These are phyloP conservation scores for Drosophila flavopinicola DNA, from an alignment of 2,888 invertebrate genomes.

Conservation along the genomic window DNA sequence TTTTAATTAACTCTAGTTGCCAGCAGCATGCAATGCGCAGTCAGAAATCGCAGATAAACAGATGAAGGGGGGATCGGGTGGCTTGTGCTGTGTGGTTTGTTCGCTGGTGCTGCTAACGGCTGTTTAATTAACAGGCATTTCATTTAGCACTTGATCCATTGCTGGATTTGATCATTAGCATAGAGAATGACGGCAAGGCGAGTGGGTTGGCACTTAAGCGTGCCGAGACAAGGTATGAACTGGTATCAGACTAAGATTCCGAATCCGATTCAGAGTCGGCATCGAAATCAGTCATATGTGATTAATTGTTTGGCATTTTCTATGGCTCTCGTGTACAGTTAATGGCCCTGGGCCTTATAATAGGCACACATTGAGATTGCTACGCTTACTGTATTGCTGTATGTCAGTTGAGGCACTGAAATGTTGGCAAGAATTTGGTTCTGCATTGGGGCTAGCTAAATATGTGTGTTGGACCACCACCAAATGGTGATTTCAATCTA, in stretches of 20 bases:
- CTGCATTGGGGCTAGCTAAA: conserved; percentile 22
- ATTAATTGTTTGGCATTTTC: conserved; percentile 50
- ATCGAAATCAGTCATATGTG: conserved; percentile 44
- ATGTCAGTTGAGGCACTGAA: conserved; percentile 8
- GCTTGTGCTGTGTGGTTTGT: neutral
- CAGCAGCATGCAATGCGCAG: conserved; percentile 12
- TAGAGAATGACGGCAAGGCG: conserved; percentile 30
- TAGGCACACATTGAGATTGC: conserved; percentile 19
- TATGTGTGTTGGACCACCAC: conserved; percentile 9
- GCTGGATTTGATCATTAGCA: conserved; percentile 49
- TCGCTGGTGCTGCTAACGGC: conserved; percentile 36
- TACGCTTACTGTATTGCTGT: conserved; percentile 11
- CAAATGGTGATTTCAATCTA: conserved; percentile 20
- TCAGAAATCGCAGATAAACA: conserved; percentile 17
- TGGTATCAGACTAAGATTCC: conserved; percentile 29
- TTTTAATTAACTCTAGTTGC: conserved; percentile 25
- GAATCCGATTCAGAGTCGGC: conserved; percentile 1
- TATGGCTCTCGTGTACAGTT: conserved; percentile 40
- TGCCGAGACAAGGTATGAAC: conserved; percentile 32
- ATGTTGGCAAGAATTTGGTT: conserved; percentile 22
- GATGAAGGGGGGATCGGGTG: neutral
- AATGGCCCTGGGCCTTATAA: conserved; percentile 30
- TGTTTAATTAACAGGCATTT: conserved; percentile 59
- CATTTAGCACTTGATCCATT: conserved; percentile 43
- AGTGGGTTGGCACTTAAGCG: conserved; percentile 23